phyloP scores from a whole-genome alignment of 2,113 vertebrate genomes.

The Physeter macrocephalus region DNA sequence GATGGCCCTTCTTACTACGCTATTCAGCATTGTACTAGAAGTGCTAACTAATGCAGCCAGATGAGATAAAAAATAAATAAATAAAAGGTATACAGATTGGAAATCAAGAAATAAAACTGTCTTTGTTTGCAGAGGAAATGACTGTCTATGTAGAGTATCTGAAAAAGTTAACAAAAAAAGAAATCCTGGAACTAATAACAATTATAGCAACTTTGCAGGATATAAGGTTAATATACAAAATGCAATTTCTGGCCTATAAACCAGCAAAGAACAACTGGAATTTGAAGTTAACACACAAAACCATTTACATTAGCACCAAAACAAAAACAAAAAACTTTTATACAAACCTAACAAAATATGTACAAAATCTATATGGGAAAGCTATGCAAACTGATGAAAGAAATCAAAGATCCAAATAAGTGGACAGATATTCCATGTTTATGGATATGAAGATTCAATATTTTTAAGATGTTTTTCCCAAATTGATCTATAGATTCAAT shows the following conservation, averaged over 20 bases:
- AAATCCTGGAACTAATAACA: background rate
- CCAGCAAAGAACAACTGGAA: background rate
- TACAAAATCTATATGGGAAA: background rate
- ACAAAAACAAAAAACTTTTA: background rate
- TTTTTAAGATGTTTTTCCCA: background rate
- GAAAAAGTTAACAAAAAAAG: background rate
- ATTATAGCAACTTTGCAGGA: background rate
- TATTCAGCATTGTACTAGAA: background rate
- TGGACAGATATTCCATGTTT: background rate
- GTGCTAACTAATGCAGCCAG: background rate
- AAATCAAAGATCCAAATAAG: background rate
- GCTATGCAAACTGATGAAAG: background rate
- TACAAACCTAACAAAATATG: background rate
- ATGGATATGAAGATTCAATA: background rate
- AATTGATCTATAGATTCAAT: background rate
- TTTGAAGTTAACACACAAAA: background rate
- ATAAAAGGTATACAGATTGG: background rate
- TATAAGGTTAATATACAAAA: background rate
- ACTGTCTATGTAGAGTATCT: background rate
- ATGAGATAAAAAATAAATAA: background rate
- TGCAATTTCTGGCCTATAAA: background rate
- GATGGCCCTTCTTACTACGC: background rate
- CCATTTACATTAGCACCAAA: background rate
- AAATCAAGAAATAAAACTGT: background rate
- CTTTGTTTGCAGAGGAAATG: background rate